Percentiles rank a stretch among this genome's conserved stretches.
phyloP scores from a whole-genome alignment of 2,888 invertebrate genomes.

The Orthosia cruda region DNA sequence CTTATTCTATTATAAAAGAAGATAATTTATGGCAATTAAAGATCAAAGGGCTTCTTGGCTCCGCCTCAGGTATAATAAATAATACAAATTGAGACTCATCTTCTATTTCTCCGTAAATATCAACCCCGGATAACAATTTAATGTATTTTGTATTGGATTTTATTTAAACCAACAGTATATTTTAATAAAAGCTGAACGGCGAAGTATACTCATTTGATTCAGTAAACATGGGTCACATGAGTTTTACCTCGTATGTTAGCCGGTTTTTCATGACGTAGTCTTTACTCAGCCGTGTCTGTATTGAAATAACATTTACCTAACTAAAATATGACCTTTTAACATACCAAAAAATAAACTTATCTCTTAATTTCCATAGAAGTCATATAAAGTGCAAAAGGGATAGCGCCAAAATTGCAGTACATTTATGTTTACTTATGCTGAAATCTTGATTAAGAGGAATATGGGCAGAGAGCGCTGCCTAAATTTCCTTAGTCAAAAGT shows the following conservation, averaged over 20 bases:
- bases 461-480: too few relatives aligned
- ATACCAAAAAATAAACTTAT: not conserved
- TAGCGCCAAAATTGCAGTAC: not conserved
- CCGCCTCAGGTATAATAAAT: not conserved
- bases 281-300: slow-evolving; percentile 23
- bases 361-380: not conserved
- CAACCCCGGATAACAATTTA: not conserved
- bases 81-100: slow-evolving; percentile 6
- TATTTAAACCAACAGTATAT: slow-evolving; percentile 4
- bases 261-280: slow-evolving; percentile 34
- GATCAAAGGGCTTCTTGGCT: slow-evolving; percentile 24
- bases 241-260: slow-evolving; percentile 13
- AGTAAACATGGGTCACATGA: slow-evolving; percentile 23
- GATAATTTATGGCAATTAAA: slow-evolving; percentile 3
- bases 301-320: slow-evolving; percentile 22
- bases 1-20: not conserved
- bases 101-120: slow-evolving; percentile 3
- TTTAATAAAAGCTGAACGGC: slow-evolving; percentile 41
- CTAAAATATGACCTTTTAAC: not conserved
- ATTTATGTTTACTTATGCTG: not conserved
- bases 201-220: slow-evolving; percentile 31
- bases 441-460: too few relatives aligned
- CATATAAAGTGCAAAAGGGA: not conserved
- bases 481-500: too few relatives aligned
- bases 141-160: slow-evolving; percentile 2